Base-by-base conservation (phyloP, 2,113 vertebrate genomes). In the Lagopus muta region DNA sequence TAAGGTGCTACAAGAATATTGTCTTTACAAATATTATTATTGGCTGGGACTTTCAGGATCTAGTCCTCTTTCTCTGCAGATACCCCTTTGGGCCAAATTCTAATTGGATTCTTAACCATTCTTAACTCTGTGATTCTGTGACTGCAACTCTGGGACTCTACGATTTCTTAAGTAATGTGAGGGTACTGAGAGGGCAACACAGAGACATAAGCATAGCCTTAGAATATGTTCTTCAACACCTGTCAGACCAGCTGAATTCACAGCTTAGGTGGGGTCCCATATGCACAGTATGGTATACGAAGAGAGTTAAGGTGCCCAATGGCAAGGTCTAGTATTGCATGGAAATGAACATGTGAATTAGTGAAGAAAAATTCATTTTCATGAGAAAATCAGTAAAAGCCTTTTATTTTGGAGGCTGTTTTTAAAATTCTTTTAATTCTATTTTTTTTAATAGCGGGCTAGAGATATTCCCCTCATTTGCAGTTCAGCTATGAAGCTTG, bases 1-100 rank as follows among this genome's bases (percentile, higher is more conserved):
- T 72, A 38, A 88, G 47, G 47, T 82, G 28, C 58, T 62, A 47
- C 34, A 94, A 66, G 66, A 85, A 93, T 69, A 94, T 94, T 83
- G 7, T 81, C 45, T 87, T 88, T 86, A 58, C 67, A 69, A 28
- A 12, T 84, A 57, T 45, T 82, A 47, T 61, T 61, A 66, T 36
- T 77, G 82, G 42, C 76, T 61, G 30, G 30, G 57, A 79, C 50
- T 8, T 30, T 14, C 42, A 64, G 25, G 25, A 93, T 93, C 62
- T 67, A 30, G 32, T 91, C n/a, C 19, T 25, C 30, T 83, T 69
- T 72, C 36, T 74, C 66, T 78, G n/a, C 40, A 81, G 47, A 13
- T 34, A 57, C 16, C 25, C 50, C 25, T 76, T 85, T 58, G 67
- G 2, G 9, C 28, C 27, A 54, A 60, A 89, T 20, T 86, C 55